Conservation (phyloP, 2,888 invertebrate genomes). For the Eugnorisma glareosa region DNA sequence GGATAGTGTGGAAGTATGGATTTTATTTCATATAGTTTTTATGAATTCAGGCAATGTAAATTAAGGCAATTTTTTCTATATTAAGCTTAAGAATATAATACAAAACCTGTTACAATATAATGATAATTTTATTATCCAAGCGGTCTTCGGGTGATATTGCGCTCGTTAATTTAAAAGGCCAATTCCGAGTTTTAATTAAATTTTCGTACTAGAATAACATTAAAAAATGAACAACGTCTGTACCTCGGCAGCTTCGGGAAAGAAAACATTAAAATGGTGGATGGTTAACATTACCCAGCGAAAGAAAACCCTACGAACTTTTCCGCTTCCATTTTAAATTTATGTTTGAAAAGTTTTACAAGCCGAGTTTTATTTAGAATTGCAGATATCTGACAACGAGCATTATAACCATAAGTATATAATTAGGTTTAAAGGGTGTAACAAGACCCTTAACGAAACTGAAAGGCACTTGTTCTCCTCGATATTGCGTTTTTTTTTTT, state of each 20-base stretch:
- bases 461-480: too few relatives aligned
- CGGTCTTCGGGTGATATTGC: conserved; percentile 74
- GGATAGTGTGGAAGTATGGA: too few relatives aligned
- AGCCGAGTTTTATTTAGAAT: conserved; percentile 7
- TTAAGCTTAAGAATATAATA: conserved; percentile 24
- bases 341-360: conserved; percentile 38
- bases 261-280: conserved; percentile 62
- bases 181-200: conserved; percentile 83
- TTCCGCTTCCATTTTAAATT: conserved; percentile 49
- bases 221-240: conserved; percentile 73
- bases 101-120: conserved; percentile 68
- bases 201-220: conserved; percentile 75
- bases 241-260: conserved; percentile 63
- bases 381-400: background rate
- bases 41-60: background rate
- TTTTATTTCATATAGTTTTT: background rate
- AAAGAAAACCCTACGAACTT: conserved; percentile 43
- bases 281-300: conserved; percentile 42
- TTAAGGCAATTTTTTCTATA: conserved; percentile 16
- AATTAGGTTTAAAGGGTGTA: too few relatives aligned
- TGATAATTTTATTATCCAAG: conserved; percentile 75
- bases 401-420: background rate
- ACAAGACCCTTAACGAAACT: too few relatives aligned
- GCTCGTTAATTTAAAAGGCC: conserved; percentile 70
- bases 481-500: too few relatives aligned